Evolutionary conservation across 1,140 invertebrate genomes (phyloP), one percentile per base, ranked within the genome.

Genomic region (Drosophila orena): DNA sequence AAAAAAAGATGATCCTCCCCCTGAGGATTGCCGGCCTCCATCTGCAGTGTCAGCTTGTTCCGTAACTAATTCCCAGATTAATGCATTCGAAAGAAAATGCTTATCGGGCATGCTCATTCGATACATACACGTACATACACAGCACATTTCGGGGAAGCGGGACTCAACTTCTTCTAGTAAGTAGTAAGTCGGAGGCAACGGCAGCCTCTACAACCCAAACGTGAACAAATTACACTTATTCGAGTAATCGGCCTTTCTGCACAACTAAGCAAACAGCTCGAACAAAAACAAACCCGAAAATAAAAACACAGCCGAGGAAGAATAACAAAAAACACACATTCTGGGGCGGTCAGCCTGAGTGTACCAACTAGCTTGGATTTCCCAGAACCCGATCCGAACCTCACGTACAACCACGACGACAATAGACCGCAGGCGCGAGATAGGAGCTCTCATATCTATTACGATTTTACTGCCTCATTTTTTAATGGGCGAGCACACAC

Each of bases 381-480:
- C 84, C 84, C 53, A 79, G 83, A 86, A 86, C 49, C 61, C 57
- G 58, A 60, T 46, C 50, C 47, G 58, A 86, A 68, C 70, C 77
- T 64, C 77, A 79, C 46, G 55, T 73, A 54, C 53, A 65, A 10
- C 37, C 44, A 49, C 47, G 15, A 49, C 40, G 52, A 65, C 56
- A 75, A 59, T 54, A 79, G 69, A 60, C 49, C 61, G 65, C 52
- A 79, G 69, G 50, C 61, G 75, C 46, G 54, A 43, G 44, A 56
- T 49, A 68, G 54, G 61, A 58, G 60, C 54, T 53, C 61, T 69
- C 55, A 44, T 72, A 88, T 88, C 70, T 83, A 61, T 88, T 79
- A 89, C 79, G 75, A 73, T 69, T 88, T 86, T 83, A 89, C 79
- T 83, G 84, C 75, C 89, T 89, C 58, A 89, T 88, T 83, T 88